Evolutionary conservation across 2,888 invertebrate genomes (phyloP), one percentile per base, ranked within the genome.

Genomic region (Melangyna quadrimaculata): DNA sequence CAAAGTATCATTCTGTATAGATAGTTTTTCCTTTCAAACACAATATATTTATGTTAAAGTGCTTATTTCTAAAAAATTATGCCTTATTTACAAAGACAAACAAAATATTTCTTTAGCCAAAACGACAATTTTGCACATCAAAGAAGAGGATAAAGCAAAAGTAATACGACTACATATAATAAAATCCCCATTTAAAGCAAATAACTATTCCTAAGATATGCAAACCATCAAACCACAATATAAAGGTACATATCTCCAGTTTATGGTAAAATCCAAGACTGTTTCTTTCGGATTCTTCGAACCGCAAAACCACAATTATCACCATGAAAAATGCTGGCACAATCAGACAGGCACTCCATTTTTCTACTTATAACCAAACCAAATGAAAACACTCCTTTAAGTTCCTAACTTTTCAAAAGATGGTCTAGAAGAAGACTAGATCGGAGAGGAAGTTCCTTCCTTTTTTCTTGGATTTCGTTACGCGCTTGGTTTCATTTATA

Each of bases 221-320:
- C 83, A 79, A 83, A 83, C 81, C 73, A 45, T 22, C 72, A 24
- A 59, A 73, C 71, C 83, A 45, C 79, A 75, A 59, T 75, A 35
- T 57, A 55, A 17, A 14, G 53, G n/a, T 57, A 24, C 1, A 17
- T 57, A 32, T 57, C 24, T 48, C 14, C n/a, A n/a, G n/a, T n/a
- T n/a, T 24, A 17, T 14, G n/a, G n/a, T 32, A 14, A 65, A 35
- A 51, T 65, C 59, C 83, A 79, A 79, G 43, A 79, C 59, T 24
- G 45, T 55, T 84, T 84, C 67, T 59, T 67, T 69, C 45, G 72
- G 51, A 80, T 71, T 77, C 72, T 71, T 67, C 72, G 61, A 75
- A 81, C 81, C 84, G 77, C 84, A 86, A 77, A 86, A 86, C 84
- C 84, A 81, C 84, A 86, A 86, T 86, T 86, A 84, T 84, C 80